Base-by-base conservation (phyloP, 2,888 invertebrate genomes). In the Orgyia antiqua region DNA sequence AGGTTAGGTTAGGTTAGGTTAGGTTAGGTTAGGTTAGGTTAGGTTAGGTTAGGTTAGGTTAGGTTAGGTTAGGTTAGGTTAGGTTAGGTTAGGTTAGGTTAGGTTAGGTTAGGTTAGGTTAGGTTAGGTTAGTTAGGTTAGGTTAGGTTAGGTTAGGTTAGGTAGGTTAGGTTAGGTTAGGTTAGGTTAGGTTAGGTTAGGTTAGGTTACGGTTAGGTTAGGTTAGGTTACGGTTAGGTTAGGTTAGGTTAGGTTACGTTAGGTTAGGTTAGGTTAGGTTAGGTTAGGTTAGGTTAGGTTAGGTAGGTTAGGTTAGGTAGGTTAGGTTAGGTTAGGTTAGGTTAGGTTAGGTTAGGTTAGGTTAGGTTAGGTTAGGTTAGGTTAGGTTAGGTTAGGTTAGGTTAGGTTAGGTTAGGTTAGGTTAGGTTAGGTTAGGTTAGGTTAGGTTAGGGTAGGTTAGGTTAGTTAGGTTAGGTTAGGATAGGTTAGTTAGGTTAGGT, bases 311-410 rank as follows among this genome's bases (percentile, higher is more conserved):
- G 33, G 33, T 33, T 33, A 33, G 33, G 33, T 33, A 33, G 33
- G 33, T 33, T 33, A 25, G 39, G 32, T 39, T 40, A 36, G 40
- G 40, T 36, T 40, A 33, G 40, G 40, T 36, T 36, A 36, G 40
- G 43, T 43, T 43, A 43, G 43, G 43, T 43, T 43, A 43, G 43
- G 42, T 43, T 43, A 43, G 43, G 43, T 44, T 44, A 40, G 43
- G 43, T 43, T 43, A 43, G 43, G 43, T 43, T 43, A 43, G 43
- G 43, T 43, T 39, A n/a, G n/a, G n/a, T n/a, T n/a, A n/a, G n/a
- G n/a, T n/a, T 34, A n/a, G n/a, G n/a, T n/a, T n/a, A n/a, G n/a
- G n/a, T n/a, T n/a, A n/a, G n/a, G n/a, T n/a, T n/a, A n/a, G n/a
- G n/a, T n/a, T n/a, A n/a, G n/a, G n/a, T n/a, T n/a, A n/a, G n/a